phyloP scores from a whole-genome alignment of 2,797 vertebrate genomes.

The Syngnathus acus region DNA sequence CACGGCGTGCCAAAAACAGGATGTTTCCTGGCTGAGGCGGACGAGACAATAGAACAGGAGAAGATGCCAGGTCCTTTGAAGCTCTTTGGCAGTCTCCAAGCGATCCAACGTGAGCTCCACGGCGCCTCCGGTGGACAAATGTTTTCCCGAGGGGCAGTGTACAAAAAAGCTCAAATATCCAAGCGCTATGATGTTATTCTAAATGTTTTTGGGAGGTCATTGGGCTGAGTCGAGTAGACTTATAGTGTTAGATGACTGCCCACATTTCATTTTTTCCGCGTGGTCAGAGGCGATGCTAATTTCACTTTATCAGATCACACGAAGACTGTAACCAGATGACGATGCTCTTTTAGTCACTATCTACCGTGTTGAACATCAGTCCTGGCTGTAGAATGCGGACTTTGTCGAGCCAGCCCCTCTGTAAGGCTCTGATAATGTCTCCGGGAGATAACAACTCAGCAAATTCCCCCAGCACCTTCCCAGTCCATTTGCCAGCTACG shows the following conservation, averaged over 20 bases:
- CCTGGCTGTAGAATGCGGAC: slow-evolving; percentile 20
- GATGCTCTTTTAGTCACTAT: slow-evolving; percentile 27
- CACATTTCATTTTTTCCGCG: too few species aligned
- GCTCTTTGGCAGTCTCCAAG: slow-evolving; percentile 41
- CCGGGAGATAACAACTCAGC: slow-evolving; percentile 44
- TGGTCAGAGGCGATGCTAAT: slow-evolving; percentile 18
- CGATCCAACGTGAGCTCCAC: slow-evolving; percentile 35
- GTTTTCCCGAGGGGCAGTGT: slow-evolving; percentile 13
- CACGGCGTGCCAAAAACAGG: slow-evolving; percentile 36
- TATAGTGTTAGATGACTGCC: too few species aligned
- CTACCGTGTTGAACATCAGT: slow-evolving; percentile 21
- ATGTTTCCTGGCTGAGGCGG: slow-evolving; percentile 38
- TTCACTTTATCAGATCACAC: slow-evolving; percentile 29
- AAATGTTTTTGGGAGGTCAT: too few species aligned
- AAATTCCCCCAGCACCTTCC: slow-evolving; percentile 36
- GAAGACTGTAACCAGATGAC: slow-evolving; percentile 20
- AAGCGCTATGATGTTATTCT: too few species aligned
- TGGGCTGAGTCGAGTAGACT: too few species aligned
- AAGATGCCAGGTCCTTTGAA: slow-evolving; percentile 57
- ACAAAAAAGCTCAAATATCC: too few species aligned
- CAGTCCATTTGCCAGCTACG: slow-evolving; percentile 50
- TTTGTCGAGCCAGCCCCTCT: slow-evolving; percentile 36
- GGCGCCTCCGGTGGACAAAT: slow-evolving; percentile 28
- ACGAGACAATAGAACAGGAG: slow-evolving; percentile 43
- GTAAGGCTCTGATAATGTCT: slow-evolving; percentile 47